Conservation (phyloP, 2,888 invertebrate genomes). For the Drosophila robusta region DNA sequence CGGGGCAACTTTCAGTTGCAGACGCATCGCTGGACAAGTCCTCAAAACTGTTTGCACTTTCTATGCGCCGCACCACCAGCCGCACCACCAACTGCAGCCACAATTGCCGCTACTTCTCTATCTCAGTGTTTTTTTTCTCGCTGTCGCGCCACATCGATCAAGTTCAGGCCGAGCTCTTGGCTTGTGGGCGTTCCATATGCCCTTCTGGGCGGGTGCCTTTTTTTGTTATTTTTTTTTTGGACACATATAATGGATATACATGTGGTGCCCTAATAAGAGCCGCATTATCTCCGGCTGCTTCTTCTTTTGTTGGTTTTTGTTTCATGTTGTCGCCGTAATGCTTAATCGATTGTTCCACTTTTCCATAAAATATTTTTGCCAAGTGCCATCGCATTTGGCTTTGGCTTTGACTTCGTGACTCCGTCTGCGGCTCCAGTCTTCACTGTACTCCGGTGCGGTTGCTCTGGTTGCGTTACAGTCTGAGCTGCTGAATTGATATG, state of each 20-base stretch:
- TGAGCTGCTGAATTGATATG: constrained; percentile 7
- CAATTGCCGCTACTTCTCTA: background rate
- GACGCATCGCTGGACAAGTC: constrained; percentile 66
- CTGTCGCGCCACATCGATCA: constrained; percentile 17
- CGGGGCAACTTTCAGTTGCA: constrained; percentile 57
- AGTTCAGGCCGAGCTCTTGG: constrained; percentile 13
- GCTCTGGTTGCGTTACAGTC: constrained; percentile 48
- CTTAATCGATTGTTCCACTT: constrained; percentile 83
- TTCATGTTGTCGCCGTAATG: constrained; percentile 67
- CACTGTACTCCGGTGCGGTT: constrained; percentile 35
- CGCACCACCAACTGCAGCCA: constrained; percentile 14
- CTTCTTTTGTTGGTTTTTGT: constrained; percentile 14
- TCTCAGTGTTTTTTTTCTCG: background rate
- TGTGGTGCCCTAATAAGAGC: constrained; percentile 1
- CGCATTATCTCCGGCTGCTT: background rate
- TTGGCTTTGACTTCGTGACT: constrained; percentile 4
- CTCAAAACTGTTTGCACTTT: constrained; percentile 75
- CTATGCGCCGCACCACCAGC: constrained; percentile 50
- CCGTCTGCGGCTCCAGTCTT: background rate
- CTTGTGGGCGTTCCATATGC: constrained; percentile 30
- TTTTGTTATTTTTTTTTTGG: background rate
- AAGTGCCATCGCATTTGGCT: constrained; percentile 78
- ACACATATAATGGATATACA: background rate
- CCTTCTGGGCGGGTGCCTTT: constrained; percentile 20
- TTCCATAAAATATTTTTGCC: constrained; percentile 82